Base-by-base conservation (phyloP, 2,113 vertebrate genomes). In the Sander vitreus region DNA sequence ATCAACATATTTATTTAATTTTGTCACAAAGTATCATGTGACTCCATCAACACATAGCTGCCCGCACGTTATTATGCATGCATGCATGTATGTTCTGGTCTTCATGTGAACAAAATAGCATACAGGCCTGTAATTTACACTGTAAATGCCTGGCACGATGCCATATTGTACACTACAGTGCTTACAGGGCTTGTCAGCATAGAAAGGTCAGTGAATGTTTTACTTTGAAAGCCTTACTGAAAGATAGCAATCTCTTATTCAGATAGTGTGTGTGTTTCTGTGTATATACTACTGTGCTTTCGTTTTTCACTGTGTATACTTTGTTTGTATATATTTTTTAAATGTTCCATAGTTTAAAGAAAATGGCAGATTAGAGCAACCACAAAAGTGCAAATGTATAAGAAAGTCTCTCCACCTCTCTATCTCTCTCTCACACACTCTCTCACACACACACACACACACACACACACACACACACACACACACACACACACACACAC, bases 121-220 rank as follows among this genome's bases (percentile, higher is more conserved):
- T 43, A 19, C 48, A 45, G 62, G 5, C 14, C 14, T 63, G n/a
- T 7, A 21, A 18, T 78, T 54, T 15, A 71, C 14, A 18, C 0
- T 39, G 10, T 10, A 0, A 54, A 57, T 16, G 18, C 47, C 5
- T 0, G 1, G 12, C 4, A 14, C 1, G 21, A 12, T 30, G 23
- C 30, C 19, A 27, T 53, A 58, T 45, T 80, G 47, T 80, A 30
- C 4, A 55, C 18, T 27, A 39, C 39, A 39, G 39, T 6, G 53
- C 18, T 68, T 10, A 23, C 5, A 71, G 23, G 36, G 36, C 30
- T 73, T 64, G 6, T 47, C 18, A 3, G 57, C 68, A 51, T 5
- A 57, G 6, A 53, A 19, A 25, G 45, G 23, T 36, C 4, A 16
- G 78, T 88, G 4, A 69, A 80, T 78, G 3, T 60, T 88, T 86